Conservation (phyloP, 2,797 vertebrate genomes). For the Poecilia gillii region DNA sequence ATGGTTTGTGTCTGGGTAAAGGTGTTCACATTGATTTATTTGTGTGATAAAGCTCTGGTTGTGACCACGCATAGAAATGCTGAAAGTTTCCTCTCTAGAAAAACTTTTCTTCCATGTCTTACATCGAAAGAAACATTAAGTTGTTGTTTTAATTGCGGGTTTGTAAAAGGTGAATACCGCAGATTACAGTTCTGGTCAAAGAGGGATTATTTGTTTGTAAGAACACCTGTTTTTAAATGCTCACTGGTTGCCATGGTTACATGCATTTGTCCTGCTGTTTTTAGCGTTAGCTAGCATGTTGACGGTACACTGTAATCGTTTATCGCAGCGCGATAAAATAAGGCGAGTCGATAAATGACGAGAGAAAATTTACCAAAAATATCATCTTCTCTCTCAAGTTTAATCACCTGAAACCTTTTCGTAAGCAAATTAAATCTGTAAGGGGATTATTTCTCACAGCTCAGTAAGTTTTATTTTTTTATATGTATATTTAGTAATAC, state of each 20-base stretch:
- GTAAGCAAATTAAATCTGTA: neutral
- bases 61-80: neutral
- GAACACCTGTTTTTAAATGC: no score
- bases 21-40: conserved; percentile 1
- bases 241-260: no score
- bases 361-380: no score
- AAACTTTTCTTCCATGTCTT: neutral
- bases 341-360: no score
- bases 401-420: neutral
- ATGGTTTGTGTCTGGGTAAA: conserved; percentile 14
- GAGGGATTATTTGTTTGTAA: no score
- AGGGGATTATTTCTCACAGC: neutral
- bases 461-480: neutral
- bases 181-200: neutral
- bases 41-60: neutral
- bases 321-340: no score
- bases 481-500: neutral
- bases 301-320: no score
- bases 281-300: no score
- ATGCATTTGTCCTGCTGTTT: no score
- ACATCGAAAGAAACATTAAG: neutral
- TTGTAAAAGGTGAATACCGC: neutral
- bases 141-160: neutral
- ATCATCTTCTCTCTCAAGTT: neutral
- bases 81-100: neutral